phyloP scores from a whole-genome alignment of 2,888 invertebrate genomes.

The Trichacis sp. region DNA sequence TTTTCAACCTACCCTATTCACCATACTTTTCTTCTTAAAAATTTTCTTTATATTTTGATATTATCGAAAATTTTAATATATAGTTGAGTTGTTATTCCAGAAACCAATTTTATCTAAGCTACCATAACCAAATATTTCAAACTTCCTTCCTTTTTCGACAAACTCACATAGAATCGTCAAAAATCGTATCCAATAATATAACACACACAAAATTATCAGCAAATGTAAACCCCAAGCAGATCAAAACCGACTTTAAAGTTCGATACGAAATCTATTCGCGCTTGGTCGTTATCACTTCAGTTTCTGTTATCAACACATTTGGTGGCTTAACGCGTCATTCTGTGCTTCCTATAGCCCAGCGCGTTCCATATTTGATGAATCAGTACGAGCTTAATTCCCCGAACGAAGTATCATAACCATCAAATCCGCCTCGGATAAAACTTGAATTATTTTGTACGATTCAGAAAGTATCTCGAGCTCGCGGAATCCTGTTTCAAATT shows the following conservation, averaged over 20 bases:
- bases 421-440: not conserved
- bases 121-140: too few relatives aligned
- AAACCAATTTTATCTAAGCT: too few relatives aligned
- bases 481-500: too few relatives aligned
- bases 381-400: slow-evolving; percentile 20
- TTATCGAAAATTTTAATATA: too few relatives aligned
- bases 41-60: too few relatives aligned
- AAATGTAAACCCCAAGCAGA: not conserved
- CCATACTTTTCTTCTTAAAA: too few relatives aligned
- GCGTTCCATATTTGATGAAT: slow-evolving; percentile 26
- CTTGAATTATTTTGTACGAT: not conserved
- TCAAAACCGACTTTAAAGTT: slow-evolving; percentile 9
- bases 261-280: slow-evolving; percentile 22
- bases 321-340: slow-evolving; percentile 14
- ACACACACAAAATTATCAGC: too few relatives aligned
- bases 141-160: too few relatives aligned
- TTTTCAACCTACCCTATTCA: too few relatives aligned
- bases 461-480: not conserved
- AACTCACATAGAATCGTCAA: too few relatives aligned
- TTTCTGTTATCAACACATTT: slow-evolving; percentile 28
- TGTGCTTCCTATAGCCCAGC: slow-evolving; percentile 6
- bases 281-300: slow-evolving; percentile 20
- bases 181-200: too few relatives aligned
- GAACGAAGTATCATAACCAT: slow-evolving; percentile 3
- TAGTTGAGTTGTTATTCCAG: too few relatives aligned